Base-by-base conservation (phyloP, 2,113 vertebrate species). In the Balaeniceps rex region DNA sequence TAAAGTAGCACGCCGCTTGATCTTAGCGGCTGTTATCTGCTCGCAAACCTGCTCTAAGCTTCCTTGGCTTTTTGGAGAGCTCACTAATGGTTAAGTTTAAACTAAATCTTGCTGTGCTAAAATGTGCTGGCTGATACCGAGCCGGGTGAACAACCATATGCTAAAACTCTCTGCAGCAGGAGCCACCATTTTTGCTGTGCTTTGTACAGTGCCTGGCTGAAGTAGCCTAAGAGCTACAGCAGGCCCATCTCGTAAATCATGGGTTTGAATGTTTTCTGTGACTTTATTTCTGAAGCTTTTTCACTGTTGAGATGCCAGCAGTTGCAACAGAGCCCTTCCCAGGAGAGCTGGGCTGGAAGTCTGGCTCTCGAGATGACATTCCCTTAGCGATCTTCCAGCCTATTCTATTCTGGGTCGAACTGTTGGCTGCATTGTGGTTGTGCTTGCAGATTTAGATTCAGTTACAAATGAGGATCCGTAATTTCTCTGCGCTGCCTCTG, bases 241-340 rank as follows among this genome's bases (percentile, higher is more conserved):
- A 40, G 40, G 29, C 55, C 66, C 23, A 0, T 34, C 29, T 86
- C 2, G 0, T 77, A n/a, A 78, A 78, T 88, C 89, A 33, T 58
- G 49, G 49, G 15, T 60, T 25, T 10, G 42, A 51, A 36, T 55
- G 7, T 26, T 88, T 57, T 33, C 34, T 54, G 29, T 7, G 6
- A n/a, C 60, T 71, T 55, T 31, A 3, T 80, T 90, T n/a, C 51
- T 85, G 34, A 38, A 38, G 74, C 7, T 80, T 47, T 84, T 36
- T 26, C 17, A 7, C 74, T 24, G 12, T 40, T 23, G 77, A 31
- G 89, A 81, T 83, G 78, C 51, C 84, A 68, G 26, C 2, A 55
- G 63, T 57, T 85, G 90, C 49, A 9, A 61, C 93, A 88, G 75
- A 88, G 69, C 66, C 61, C n/a, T 61, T 94, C 89, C 94, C 70